Evolutionary conservation across 2,113 vertebrate species (phyloP), one percentile per base, ranked within the genome.

Genomic region (Prochilodus magdalenae): DNA sequence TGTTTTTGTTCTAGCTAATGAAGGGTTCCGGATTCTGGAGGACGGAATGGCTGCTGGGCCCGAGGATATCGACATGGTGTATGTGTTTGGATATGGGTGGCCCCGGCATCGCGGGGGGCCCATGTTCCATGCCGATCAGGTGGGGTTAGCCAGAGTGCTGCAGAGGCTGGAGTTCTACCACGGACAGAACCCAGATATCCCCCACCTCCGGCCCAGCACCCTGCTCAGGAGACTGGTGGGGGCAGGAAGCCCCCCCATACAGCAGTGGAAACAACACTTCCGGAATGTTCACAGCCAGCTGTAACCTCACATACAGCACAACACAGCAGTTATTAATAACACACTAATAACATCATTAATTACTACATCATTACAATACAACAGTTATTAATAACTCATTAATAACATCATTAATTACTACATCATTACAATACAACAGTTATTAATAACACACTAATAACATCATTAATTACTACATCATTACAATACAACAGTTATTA

Each of bases 11-110:
- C 90, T 99, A 29, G 94, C 96, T 88, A 98, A 97, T 0, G 96
- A 98, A 88, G 98, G 94, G 29, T 98, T 98, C 88, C 88, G 89
- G 26, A 90, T 98, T 84, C 93, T 99, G 84, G 95, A 91, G 80
- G 97, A 98, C 0, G 94, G 96, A 49, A 94, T 98, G 1, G 96
- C 95, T 0, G 86, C 94, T 0, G 86, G 88, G 36, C 96, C 98
- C 0, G 96, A 97, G 80, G 94, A 97, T 90, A 94, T 99, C n/a
- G 97, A 98, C 73, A 87, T 93, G 0, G 92, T 99, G 89, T 98
- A 97, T 44, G 88, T 96, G 86, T 91, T 95, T 57, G 98, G 98
- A 8, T 99, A 96, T 0, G 93, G 95, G 57, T 99, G 96, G 96
- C 97, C 97, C 0, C 93, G 87, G 80, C 94, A 98, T 87, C 92